These are phyloP conservation scores for Gobio gobio DNA, from an alignment of 2,113 vertebrate species.

Conservation along the genomic window DNA sequence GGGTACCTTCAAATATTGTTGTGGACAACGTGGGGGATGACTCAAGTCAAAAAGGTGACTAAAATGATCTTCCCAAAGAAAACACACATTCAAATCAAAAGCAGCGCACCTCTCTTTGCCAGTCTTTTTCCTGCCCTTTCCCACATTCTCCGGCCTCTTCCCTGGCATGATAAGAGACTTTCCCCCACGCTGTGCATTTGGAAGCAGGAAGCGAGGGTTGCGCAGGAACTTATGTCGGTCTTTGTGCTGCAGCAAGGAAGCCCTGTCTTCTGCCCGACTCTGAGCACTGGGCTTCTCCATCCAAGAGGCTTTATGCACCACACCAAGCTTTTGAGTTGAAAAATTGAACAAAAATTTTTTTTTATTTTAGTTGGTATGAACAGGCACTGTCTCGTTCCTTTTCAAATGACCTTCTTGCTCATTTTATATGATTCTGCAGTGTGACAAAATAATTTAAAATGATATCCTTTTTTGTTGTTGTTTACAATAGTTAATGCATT, in stretches of 20 bases:
- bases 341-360: not conserved
- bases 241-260: conserved; percentile 71
- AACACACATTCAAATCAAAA: not conserved
- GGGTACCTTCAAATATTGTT: too few relatives aligned
- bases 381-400: too few relatives aligned
- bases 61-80: not conserved
- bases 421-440: not conserved
- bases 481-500: too few relatives aligned
- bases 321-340: conserved; percentile 65
- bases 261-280: conserved; percentile 60
- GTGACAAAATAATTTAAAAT: not conserved
- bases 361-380: not conserved
- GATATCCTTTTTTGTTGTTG: too few relatives aligned
- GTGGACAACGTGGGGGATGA: too few relatives aligned
- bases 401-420: not conserved
- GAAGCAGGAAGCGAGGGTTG: conserved; percentile 87
- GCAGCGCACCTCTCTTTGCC: conserved; percentile 73
- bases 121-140: conserved; percentile 43
- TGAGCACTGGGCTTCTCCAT: conserved; percentile 62
- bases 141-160: conserved; percentile 61
- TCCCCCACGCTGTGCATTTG: conserved; percentile 71
- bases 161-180: conserved; percentile 78
- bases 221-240: conserved; percentile 77
- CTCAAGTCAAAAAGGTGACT: too few relatives aligned
- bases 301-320: conserved; percentile 61